phyloP scores from a whole-genome alignment of 35 echinoderm and acorn worm species.

The Hemicentrotus pulcherrimus region DNA sequence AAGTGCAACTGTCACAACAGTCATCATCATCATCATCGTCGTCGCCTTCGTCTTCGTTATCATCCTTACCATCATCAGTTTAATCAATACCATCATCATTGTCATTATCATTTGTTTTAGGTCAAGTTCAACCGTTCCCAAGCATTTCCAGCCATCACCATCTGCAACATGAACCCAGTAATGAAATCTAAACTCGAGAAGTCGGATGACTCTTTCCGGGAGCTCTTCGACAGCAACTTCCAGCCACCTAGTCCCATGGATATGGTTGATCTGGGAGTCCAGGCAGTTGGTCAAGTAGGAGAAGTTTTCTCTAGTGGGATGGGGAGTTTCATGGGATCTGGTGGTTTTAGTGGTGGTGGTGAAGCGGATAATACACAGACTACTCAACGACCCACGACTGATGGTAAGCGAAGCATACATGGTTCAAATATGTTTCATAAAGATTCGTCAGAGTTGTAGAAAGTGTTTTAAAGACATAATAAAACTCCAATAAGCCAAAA shows the following conservation, averaged over 20 bases:
- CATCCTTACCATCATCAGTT: background rate
- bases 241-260: constrained; percentile 36
- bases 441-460: too few species aligned
- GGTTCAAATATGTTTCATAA: too few species aligned
- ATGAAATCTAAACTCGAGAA: constrained; percentile 50
- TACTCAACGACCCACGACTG: background rate
- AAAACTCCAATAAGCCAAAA: too few species aligned
- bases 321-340: background rate
- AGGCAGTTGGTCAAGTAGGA: background rate
- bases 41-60: too few species aligned
- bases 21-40: background rate
- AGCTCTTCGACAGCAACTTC: constrained; percentile 60
- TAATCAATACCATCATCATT: background rate
- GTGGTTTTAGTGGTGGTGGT: background rate
- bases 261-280: background rate
- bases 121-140: constrained; percentile 63
- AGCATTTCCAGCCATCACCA: constrained; percentile 76
- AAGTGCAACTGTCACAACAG: too few species aligned
- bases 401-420: background rate
- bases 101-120: background rate
- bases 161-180: constrained; percentile 89
- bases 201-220: constrained; percentile 56
- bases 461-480: too few species aligned
- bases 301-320: background rate
- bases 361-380: background rate